These are phyloP conservation scores for Catotricha subobsoleta DNA, from an alignment of 2,888 invertebrate genomes.

Conservation along the genomic window DNA sequence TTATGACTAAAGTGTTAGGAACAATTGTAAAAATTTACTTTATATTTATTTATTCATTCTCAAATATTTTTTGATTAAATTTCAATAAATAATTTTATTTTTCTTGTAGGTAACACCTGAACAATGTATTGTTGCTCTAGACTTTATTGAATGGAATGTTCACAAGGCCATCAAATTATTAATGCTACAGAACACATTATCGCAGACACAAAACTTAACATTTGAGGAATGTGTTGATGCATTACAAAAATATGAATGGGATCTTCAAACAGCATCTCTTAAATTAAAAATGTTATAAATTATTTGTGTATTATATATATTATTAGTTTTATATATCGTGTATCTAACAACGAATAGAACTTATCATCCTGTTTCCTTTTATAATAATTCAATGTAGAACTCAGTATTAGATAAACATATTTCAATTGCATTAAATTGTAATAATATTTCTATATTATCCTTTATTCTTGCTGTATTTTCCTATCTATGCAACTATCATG, in stretches of 20 bases:
- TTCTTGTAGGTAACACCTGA: conserved; percentile 43
- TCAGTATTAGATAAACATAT: too few relatives aligned
- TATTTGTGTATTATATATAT: too few relatives aligned
- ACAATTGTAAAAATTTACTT: conserved; percentile 37
- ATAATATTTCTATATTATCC: too few relatives aligned
- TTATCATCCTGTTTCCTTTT: too few relatives aligned
- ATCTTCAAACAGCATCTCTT: conserved; percentile 25
- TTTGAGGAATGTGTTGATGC: conserved; percentile 23
- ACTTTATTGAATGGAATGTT: conserved; percentile 76
- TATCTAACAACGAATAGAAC: too few relatives aligned
- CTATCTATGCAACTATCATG: too few relatives aligned
- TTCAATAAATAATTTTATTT: conserved; percentile 6
- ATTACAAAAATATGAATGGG: conserved; percentile 26
- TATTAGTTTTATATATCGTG: too few relatives aligned
- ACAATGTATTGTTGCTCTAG: conserved; percentile 61
- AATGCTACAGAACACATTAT: conserved; percentile 26
- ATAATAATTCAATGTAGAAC: too few relatives aligned
- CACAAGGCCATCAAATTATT: conserved; percentile 21
- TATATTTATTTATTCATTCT: conserved; percentile 1
- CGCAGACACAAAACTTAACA: conserved; percentile 17
- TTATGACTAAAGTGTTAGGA: conserved; percentile 76
- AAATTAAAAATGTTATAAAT: conserved; percentile 12
- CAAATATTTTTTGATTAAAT: too few relatives aligned
- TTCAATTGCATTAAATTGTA: too few relatives aligned
- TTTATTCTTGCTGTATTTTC: too few relatives aligned